Percentiles rank a stretch among this genome's conserved stretches.
Evolutionary conservation across 2,797 vertebrate species (phyloP).

Genomic region (Pangasius macronema): DNA sequence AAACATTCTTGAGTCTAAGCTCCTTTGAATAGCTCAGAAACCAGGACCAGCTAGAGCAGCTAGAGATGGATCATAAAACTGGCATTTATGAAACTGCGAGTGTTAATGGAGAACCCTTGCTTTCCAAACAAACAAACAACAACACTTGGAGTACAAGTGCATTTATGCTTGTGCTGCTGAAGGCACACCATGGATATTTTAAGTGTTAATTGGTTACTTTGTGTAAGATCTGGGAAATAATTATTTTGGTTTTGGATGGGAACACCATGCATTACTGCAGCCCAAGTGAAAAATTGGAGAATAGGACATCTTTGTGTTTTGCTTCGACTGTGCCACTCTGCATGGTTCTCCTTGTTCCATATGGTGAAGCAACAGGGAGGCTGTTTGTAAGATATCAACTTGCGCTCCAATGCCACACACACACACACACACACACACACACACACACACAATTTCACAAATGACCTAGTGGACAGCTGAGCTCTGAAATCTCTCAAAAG

Average conservation of each 20-base stretch:
- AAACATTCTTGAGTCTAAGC: neutral
- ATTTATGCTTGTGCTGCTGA: neutral
- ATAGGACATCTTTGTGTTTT: conserved; percentile 14
- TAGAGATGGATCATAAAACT: neutral
- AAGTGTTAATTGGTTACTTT: neutral
- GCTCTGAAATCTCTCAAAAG: neutral
- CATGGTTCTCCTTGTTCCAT: conserved; percentile 31
- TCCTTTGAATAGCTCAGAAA: neutral
- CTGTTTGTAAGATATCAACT: conserved; percentile 52
- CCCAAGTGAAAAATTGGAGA: neutral
- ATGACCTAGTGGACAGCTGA: neutral
- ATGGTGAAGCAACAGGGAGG: conserved; percentile 52
- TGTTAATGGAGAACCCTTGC: neutral
- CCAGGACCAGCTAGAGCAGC: neutral
- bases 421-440: conserved; percentile 1
- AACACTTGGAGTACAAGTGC: neutral
- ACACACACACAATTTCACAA: neutral
- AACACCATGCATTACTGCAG: neutral
- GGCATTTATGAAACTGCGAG: too few species aligned
- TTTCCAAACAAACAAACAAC: neutral
- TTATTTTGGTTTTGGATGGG: neutral
- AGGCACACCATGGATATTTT: neutral
- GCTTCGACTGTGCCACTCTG: neutral
- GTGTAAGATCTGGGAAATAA: neutral
- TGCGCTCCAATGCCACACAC: conserved; percentile 31